Conservation (phyloP, 2,797 vertebrate genomes). For the Acipenser oxyrinchus region DNA sequence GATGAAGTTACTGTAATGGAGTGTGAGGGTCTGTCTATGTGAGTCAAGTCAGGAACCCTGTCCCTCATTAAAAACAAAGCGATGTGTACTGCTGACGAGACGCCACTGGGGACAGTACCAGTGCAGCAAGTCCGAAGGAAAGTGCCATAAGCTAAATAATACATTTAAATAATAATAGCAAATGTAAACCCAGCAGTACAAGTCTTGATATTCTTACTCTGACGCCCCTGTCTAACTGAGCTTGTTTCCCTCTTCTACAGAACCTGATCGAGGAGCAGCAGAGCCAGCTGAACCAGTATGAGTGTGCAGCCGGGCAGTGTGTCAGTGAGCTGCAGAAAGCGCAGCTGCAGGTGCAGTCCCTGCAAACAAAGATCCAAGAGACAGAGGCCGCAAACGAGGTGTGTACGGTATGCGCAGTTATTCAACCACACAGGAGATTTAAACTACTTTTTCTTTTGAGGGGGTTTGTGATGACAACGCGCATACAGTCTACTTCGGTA, state of each 20-base stretch:
- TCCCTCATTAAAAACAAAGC: background rate
- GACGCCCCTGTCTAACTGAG: background rate
- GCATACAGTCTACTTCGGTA: background rate
- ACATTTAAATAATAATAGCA: too few relatives aligned
- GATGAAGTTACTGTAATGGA: background rate
- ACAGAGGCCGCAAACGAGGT: conserved; percentile 76
- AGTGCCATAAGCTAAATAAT: too few relatives aligned
- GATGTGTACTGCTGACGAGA: too few relatives aligned
- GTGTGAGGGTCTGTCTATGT: background rate
- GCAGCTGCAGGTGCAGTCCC: conserved; percentile 55
- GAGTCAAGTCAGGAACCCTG: background rate
- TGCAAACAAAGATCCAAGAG: conserved; percentile 67
- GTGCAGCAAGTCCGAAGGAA: too few relatives aligned
- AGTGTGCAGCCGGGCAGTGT: conserved; percentile 46
- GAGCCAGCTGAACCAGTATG: conserved; percentile 41
- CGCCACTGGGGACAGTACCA: too few relatives aligned
- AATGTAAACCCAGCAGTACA: too few relatives aligned
- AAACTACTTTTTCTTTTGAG: too few relatives aligned
- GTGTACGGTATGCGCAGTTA: conserved; percentile 10
- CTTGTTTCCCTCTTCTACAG: conserved; percentile 38
- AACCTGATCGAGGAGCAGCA: conserved; percentile 52
- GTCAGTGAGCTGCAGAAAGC: conserved; percentile 47
- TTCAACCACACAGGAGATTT: too few relatives aligned
- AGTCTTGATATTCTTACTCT: too few relatives aligned
- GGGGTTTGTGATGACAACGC: too few relatives aligned